Evolutionary conservation across 2,113 vertebrate species (phyloP), one percentile per base, ranked within the genome.

Genomic region (Dasyurus viverrinus): DNA sequence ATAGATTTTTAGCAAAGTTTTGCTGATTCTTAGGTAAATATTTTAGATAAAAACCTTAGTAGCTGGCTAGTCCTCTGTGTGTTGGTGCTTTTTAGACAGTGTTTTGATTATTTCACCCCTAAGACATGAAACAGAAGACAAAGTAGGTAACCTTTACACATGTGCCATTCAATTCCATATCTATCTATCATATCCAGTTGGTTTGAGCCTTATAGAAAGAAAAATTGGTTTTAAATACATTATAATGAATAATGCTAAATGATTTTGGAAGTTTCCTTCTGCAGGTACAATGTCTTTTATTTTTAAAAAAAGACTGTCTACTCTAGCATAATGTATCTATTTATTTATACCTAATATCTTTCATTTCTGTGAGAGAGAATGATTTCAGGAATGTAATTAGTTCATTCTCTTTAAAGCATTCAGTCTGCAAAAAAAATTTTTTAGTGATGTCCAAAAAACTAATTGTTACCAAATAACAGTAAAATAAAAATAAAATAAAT

Each of bases 1-100:
- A 60, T 60, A 54, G 30, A 93, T 90, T 96, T 76, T 76, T 97
- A 89, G 57, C 47, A 2, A 96, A 92, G 23, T 92, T 96, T 96
- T 89, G 3, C 25, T 89, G 9, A 36, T 90, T 42, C 57, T 93
- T 92, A 92, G 92, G 2, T 90, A 93, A 92, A 54, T 46, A 22
- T 54, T 84, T 93, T 54, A 91, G 55, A 54, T 50, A 53, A 36
- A n/a, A 84, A 42, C 68, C 6, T 42, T 42, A 42, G n/a, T 5
- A 84, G 36, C 6, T 42, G 19, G n/a, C 19, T n/a, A 84, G n/a
- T 42, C n/a, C 68, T 84, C 16, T 42, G 68, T 84, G 68, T 42
- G 16, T n/a, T 76, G n/a, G 19, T n/a, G 22, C 68, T 84, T 84
- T 84, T 22, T 42, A 42, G 68, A 42, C n/a, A 30, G 19, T 84